Conservation (phyloP, 1,140 invertebrate species). For the Drosophila paulistorum region DNA sequence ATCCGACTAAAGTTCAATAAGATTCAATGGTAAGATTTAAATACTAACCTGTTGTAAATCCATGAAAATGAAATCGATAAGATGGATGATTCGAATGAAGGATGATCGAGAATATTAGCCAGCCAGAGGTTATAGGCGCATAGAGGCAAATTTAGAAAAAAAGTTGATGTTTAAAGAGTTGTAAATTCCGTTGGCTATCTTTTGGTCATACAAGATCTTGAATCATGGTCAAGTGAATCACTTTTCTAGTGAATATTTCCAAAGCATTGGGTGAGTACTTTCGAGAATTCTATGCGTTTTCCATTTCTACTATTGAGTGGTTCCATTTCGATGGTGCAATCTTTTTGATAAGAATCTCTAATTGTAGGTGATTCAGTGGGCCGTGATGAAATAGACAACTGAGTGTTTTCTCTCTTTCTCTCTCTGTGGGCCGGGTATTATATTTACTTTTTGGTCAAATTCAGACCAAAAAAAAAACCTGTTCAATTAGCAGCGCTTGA, state of each 20-base stretch:
- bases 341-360: conserved; percentile 39
- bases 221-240: too few species aligned
- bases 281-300: too few species aligned
- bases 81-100: neutral
- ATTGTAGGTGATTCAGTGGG: conserved; percentile 21
- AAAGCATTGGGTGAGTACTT: too few species aligned
- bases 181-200: too few species aligned
- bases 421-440: too few species aligned
- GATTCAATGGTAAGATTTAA: neutral
- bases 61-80: neutral
- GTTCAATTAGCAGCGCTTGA: conserved; percentile 46
- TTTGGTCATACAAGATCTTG: too few species aligned
- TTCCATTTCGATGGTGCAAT: conserved; percentile 26
- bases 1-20: neutral
- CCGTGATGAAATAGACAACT: conserved; percentile 58
- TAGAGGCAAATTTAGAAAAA: too few species aligned
- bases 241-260: too few species aligned
- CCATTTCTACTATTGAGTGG: too few species aligned
- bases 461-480: conserved; percentile 15
- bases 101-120: neutral
- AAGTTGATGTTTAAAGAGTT: too few species aligned
- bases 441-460: conserved; percentile 10
- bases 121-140: neutral
- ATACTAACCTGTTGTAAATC: neutral
- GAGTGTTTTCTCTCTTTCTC: too few species aligned